Evolutionary conservation across 2,797 vertebrate species (phyloP), one percentile per base, ranked within the genome.

Genomic region (Anguilla megastoma): DNA sequence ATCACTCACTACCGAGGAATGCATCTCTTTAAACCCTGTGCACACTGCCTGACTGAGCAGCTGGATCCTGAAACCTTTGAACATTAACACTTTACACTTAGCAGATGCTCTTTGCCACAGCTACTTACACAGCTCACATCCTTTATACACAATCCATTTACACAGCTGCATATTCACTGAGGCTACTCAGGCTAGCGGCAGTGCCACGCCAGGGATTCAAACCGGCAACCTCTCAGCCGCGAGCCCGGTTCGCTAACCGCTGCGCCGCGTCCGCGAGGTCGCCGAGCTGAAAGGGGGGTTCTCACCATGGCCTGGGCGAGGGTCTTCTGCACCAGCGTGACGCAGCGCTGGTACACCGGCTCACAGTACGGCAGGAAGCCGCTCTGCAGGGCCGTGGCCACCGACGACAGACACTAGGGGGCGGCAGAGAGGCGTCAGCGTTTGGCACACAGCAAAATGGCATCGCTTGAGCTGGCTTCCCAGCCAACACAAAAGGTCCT

Each of bases 291-390:
- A 52, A 10, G n/a, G 24, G 50, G 86, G 50, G 36, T 36, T 2
- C 94, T 94, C 90, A 99, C 98, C 98, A 99, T 99, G 63, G 98
- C 97, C 92, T 98, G 98, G 87, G 98, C 98, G 16, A 99, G 94
- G 0, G 98, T 99, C 90, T 99, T 99, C 94, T 99, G 98, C 52
- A 98, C 98, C 21, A 98, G 94, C 0, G 98, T 99, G 92, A 99
- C 98, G 0, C 98, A 99, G 91, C 98, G 98, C 93, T 99, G 98
- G 91, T 99, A 99, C 12, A 98, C 98, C 0, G 98, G 98, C 93
- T 99, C 98, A 30, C 98, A 98, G 93, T 99, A 99, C 52, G 98
- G 98, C 89, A 99, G 94, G 92, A 99, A 99, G 0, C 98, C 98
- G 0, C 97, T 98, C 94, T 99, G 98, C 87, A 99, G 94, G 66